Conservation (phyloP, 2,797 vertebrate genomes). For the Peromyscus aztecus region DNA sequence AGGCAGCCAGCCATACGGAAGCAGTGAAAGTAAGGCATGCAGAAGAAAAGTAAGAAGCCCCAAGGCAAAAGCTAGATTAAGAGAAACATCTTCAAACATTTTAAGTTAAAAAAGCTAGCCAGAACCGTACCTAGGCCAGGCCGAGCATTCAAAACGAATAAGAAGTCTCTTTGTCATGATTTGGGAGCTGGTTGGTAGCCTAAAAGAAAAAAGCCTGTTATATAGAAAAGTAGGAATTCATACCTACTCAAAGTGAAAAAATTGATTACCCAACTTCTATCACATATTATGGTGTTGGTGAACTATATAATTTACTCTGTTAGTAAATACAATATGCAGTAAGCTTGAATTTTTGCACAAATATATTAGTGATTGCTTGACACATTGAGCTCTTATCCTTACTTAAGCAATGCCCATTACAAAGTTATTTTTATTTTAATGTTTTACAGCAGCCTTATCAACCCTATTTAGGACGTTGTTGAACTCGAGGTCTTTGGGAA, state of each 20-base stretch:
- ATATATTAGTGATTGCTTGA: not conserved
- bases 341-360: conserved; percentile 46
- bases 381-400: conserved; percentile 28
- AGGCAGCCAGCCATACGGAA: not conserved
- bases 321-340: not conserved
- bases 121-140: not conserved
- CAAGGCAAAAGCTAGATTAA: not conserved
- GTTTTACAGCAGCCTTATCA: not conserved
- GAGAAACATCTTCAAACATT: not conserved
- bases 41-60: not conserved
- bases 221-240: not conserved
- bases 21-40: not conserved
- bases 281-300: not conserved
- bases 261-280: not conserved
- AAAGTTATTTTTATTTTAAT: not conserved
- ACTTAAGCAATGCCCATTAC: not conserved
- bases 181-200: not conserved
- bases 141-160: not conserved
- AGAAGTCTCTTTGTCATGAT: not conserved
- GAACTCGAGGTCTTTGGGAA: not conserved
- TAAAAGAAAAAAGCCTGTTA: not conserved
- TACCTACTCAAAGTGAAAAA: not conserved
- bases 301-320: conserved; percentile 20
- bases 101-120: too few species aligned
- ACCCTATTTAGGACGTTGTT: not conserved